A percentile compares a stretch with the other conserved stretches of the same genome.
Conservation (phyloP, 1,140 invertebrate genomes). For the Heliconius eleuchia region DNA sequence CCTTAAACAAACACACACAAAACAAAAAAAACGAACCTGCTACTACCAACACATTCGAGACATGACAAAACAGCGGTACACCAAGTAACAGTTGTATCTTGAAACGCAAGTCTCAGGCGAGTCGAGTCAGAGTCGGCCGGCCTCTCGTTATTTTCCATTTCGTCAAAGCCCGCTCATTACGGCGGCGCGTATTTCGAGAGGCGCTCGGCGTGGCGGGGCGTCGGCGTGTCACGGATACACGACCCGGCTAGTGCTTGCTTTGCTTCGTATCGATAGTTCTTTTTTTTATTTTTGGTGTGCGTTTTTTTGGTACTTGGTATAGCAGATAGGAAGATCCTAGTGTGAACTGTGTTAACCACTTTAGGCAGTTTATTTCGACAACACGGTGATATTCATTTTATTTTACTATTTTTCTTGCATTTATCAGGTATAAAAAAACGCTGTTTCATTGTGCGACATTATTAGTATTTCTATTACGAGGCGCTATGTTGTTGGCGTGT, state of each 20-base stretch:
- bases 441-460: no score
- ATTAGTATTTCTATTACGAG: no score
- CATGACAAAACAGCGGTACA: not conserved
- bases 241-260: slow-evolving; percentile 44
- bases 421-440: no score
- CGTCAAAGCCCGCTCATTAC: slow-evolving; percentile 49
- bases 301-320: no score
- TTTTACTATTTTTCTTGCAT: no score
- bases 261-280: not conserved
- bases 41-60: not conserved
- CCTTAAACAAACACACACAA: no score
- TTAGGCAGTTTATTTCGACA: no score
- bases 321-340: no score
- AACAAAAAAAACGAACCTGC: not conserved
- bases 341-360: no score
- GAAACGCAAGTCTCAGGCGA: slow-evolving; percentile 1
- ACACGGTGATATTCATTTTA: no score
- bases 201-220: slow-evolving; percentile 51
- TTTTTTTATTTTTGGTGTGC: no score
- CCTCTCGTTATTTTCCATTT: slow-evolving; percentile 47
- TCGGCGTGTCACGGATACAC: slow-evolving; percentile 69
- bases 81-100: not conserved
- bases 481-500: no score
- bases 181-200: slow-evolving; percentile 50
- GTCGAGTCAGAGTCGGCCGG: slow-evolving; percentile 8